phyloP scores from a whole-genome alignment of 2,797 vertebrate genomes.

The Manis crassicaudata region DNA sequence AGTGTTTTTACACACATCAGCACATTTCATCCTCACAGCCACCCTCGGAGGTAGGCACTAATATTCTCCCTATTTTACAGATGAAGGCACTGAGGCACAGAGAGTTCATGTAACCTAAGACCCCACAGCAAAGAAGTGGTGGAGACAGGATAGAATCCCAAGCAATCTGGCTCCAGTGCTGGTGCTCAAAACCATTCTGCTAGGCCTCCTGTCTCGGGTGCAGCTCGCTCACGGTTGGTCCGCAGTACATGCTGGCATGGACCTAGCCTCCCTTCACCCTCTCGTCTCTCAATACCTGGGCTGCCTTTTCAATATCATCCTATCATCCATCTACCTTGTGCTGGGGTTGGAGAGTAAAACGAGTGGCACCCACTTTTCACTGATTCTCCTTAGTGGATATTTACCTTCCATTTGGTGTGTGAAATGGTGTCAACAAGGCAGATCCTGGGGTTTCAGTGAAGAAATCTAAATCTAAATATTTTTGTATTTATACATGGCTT shows the following conservation, averaged over 20 bases:
- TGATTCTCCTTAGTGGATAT: not conserved
- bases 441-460: fast-evolving
- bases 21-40: not conserved
- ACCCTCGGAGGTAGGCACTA: not conserved
- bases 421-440: not conserved
- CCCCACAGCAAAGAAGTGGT: not conserved
- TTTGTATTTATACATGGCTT: not conserved
- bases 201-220: not conserved
- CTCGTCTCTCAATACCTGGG: not conserved
- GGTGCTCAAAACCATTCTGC: not conserved
- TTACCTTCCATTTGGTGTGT: not conserved
- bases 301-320: not conserved
- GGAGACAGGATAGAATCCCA: not conserved
- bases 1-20: not conserved
- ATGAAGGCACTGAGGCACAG: not conserved
- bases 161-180: not conserved
- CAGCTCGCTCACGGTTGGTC: not conserved
- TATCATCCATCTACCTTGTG: not conserved
- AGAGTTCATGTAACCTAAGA: not conserved
- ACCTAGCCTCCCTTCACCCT: not conserved
- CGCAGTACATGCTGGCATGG: too few species aligned
- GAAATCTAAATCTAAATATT: not conserved
- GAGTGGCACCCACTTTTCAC: not conserved
- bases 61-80: not conserved
- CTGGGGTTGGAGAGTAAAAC: not conserved